These are phyloP conservation scores for Drosophila meridionalis DNA, from an alignment of 2,888 invertebrate species.

Conservation along the genomic window DNA sequence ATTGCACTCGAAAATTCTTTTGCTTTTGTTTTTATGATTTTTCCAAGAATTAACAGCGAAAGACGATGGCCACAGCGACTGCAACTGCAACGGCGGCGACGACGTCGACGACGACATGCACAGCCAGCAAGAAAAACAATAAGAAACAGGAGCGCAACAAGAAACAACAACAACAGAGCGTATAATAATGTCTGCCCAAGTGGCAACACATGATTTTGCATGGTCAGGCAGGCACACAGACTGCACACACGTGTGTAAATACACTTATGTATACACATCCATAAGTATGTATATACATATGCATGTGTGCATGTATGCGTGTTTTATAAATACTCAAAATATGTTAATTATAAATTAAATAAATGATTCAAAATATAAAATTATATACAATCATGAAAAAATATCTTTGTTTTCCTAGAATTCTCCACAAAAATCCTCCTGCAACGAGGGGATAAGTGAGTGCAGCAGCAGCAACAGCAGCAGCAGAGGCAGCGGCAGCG, in stretches of 20 bases:
- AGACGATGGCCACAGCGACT: conserved; percentile 42
- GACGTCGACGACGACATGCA: conserved; percentile 51
- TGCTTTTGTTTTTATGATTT: conserved; percentile 79
- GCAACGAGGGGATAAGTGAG: conserved; percentile 23
- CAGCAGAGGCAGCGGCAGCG: conserved; percentile 5
- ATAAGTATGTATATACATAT: background rate
- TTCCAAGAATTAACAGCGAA: conserved; percentile 72
- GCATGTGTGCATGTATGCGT: background rate
- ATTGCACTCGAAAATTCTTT: conserved; percentile 78
- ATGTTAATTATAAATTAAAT: conserved; percentile 1
- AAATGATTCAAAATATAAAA: conserved; percentile 7
- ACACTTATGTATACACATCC: background rate
- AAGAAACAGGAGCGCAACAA: conserved; percentile 64
- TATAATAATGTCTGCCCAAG: conserved; percentile 46
- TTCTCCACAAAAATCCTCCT: conserved; percentile 29
- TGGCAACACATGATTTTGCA: conserved; percentile 53
- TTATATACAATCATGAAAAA: conserved; percentile 3
- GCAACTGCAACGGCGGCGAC: conserved; percentile 24
- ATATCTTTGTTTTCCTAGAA: conserved; percentile 33
- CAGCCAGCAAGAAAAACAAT: conserved; percentile 61
- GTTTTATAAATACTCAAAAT: conserved; percentile 7
- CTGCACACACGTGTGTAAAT: conserved; percentile 51
- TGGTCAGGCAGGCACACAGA: conserved; percentile 41
- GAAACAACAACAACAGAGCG: conserved; percentile 33
- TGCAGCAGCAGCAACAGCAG: conserved; percentile 25